A percentile compares a stretch with the other conserved stretches of the same genome.
These are phyloP conservation scores for Cyclina sinensis DNA, from an alignment of 1,140 invertebrate genomes.

Conservation along the genomic window DNA sequence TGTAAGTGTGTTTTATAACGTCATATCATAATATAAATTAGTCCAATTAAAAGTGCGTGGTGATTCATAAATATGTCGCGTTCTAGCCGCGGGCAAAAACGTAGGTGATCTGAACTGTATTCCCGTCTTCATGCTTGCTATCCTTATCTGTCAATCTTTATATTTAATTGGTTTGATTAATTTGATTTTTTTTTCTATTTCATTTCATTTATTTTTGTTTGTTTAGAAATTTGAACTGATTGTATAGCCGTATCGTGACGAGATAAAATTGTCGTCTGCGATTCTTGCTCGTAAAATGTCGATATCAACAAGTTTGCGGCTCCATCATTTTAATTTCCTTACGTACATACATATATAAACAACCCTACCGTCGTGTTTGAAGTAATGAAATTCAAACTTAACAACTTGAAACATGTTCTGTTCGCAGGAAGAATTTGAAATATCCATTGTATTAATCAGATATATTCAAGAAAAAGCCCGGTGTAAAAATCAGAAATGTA, in stretches of 20 bases:
- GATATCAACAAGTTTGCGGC: background rate
- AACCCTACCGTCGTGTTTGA: background rate
- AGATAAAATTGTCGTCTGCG: background rate
- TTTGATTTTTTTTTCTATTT: background rate
- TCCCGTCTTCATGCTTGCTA: background rate
- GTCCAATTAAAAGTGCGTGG: background rate
- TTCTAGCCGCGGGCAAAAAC: background rate
- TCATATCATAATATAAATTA: slow-evolving; percentile 10
- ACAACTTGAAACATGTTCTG: too few species aligned
- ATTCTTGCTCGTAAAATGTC: background rate
- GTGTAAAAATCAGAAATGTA: too few species aligned
- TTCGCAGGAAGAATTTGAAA: too few species aligned
- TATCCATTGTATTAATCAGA: too few species aligned
- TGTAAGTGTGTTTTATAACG: slow-evolving; percentile 21
- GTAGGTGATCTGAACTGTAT: background rate
- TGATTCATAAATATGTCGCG: slow-evolving; percentile 12
- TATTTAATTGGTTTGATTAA: background rate
- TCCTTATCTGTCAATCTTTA: slow-evolving; percentile 4
- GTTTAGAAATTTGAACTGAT: background rate
- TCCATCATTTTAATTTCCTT: background rate
- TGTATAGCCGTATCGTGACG: background rate
- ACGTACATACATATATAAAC: background rate
- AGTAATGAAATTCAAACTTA: too few species aligned
- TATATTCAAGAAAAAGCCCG: too few species aligned
- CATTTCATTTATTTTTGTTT: too few species aligned